A percentile compares a stretch with the other conserved stretches of the same genome.
Evolutionary conservation across 2,888 invertebrate species (phyloP).

Genomic region (Pandemis cinnamomeana): DNA sequence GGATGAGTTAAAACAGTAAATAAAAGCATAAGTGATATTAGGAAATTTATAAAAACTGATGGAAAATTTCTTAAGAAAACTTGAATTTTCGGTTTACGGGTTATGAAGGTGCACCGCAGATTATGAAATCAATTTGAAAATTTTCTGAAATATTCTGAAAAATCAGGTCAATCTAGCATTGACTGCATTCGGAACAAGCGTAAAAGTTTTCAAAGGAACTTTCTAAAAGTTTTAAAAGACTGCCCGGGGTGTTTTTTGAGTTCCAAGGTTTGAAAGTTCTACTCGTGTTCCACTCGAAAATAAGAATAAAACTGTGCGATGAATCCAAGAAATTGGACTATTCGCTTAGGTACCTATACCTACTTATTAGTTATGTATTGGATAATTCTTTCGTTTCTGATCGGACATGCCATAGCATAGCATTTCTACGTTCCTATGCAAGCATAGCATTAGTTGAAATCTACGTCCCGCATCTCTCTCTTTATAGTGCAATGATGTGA

Average conservation of each 20-base stretch:
- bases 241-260: neutral
- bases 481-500: too few relatives aligned
- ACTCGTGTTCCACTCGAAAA: neutral
- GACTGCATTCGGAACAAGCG: slow-evolving; percentile 2
- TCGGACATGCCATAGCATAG: too few relatives aligned
- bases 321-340: neutral
- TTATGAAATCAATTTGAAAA: too few relatives aligned
- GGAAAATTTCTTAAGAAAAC: too few relatives aligned
- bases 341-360: neutral
- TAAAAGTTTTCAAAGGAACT: neutral
- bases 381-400: neutral
- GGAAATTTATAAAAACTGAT: too few relatives aligned
- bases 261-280: neutral
- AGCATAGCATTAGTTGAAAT: too few relatives aligned
- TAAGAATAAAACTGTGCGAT: neutral
- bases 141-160: neutral
- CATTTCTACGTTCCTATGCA: too few relatives aligned
- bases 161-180: neutral
- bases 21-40: too few relatives aligned
- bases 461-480: too few relatives aligned
- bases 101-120: too few relatives aligned
- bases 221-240: neutral
- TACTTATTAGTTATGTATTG: neutral
- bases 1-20: too few relatives aligned
- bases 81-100: too few relatives aligned